Evolutionary conservation across 2,888 invertebrate genomes (phyloP).

Genomic region (Agrotis ipsilon): DNA sequence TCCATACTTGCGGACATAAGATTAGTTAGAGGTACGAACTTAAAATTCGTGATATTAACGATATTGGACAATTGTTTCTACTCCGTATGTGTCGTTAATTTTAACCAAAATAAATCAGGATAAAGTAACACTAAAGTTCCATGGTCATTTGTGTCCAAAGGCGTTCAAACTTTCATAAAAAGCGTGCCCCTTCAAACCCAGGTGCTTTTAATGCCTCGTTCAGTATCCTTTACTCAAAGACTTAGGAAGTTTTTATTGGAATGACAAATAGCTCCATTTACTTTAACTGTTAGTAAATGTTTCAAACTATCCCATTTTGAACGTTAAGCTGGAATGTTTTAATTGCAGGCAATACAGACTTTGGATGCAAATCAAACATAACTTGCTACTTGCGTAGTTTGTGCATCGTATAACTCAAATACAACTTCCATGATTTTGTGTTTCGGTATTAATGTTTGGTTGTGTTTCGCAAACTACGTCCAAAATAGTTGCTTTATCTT

Average conservation of each 20-base stretch:
- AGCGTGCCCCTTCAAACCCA: slow-evolving; percentile 4
- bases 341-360: slow-evolving; percentile 40
- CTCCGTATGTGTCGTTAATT: background rate
- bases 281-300: background rate
- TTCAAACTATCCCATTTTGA: slow-evolving; percentile 15
- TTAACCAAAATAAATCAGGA: background rate
- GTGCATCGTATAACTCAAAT: slow-evolving; percentile 41
- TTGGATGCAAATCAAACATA: slow-evolving; percentile 16
- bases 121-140: background rate
- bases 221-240: background rate
- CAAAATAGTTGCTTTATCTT: background rate
- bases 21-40: no score
- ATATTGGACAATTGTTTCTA: no score
- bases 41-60: no score
- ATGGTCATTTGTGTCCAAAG: slow-evolving; percentile 3
- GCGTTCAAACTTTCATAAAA: slow-evolving; percentile 19
- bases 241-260: background rate
- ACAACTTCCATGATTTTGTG: slow-evolving; percentile 18
- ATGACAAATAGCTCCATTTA: slow-evolving; percentile 11
- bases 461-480: background rate
- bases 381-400: slow-evolving; percentile 37
- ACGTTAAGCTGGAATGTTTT: slow-evolving; percentile 16
- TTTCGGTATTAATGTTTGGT: slow-evolving; percentile 18
- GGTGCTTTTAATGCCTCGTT: slow-evolving; percentile 35
- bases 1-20: no score